A percentile compares a stretch with the other conserved stretches of the same genome.
phyloP scores from a whole-genome alignment of 2,888 invertebrate genomes.

The Meghimatium bilineatum region DNA sequence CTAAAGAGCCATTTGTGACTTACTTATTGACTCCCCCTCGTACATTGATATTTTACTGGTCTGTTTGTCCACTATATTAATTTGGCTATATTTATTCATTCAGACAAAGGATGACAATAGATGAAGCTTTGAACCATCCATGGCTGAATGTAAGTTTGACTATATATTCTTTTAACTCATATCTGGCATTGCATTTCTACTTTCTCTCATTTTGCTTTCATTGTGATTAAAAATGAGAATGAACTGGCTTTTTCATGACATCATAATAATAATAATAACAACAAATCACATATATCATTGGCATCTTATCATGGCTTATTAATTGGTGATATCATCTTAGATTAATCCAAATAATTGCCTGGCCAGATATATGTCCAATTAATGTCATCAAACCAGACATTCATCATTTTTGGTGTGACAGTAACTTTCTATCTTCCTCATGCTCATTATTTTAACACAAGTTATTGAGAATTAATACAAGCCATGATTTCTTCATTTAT shows the following conservation, averaged over 20 bases:
- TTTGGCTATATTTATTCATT: conserved; percentile 49
- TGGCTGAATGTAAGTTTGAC: conserved; percentile 77
- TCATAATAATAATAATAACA: conserved; percentile 13
- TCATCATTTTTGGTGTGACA: not conserved
- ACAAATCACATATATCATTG: conserved; percentile 14
- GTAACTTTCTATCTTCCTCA: not conserved
- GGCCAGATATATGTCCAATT: not conserved
- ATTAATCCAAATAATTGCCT: conserved; percentile 23
- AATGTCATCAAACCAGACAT: conserved; percentile 2
- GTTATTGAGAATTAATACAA: no score
- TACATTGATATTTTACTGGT: not conserved
- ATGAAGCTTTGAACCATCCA: conserved; percentile 77
- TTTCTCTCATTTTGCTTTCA: conserved; percentile 19
- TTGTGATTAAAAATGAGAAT: conserved; percentile 30
- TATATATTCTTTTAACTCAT: not conserved
- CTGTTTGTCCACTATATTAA: conserved; percentile 6
- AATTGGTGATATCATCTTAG: conserved; percentile 12
- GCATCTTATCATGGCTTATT: conserved; percentile 11
- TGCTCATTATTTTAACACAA: not conserved
- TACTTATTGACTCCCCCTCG: no score
- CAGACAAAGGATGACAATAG: conserved; percentile 77
- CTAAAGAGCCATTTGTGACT: no score
- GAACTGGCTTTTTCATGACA: conserved; percentile 16
- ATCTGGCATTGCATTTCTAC: conserved; percentile 8
- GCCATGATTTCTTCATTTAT: not conserved